phyloP scores from a whole-genome alignment of 2,888 invertebrate genomes.

The Ecdyonurus torrentis region DNA sequence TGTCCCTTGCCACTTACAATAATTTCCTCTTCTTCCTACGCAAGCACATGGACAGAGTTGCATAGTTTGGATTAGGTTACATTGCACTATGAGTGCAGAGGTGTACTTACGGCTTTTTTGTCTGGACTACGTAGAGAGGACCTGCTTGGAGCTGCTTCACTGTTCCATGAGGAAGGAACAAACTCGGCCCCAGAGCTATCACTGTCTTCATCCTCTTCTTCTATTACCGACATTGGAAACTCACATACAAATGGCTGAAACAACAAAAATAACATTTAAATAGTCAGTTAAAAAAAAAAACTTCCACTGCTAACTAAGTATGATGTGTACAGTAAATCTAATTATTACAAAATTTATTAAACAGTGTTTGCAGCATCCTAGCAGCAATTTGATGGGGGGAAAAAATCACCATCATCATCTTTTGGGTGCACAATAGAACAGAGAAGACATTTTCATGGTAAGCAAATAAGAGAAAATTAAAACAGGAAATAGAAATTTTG shows the following conservation, averaged over 20 bases:
- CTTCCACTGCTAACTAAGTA: no score
- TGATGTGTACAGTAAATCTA: no score
- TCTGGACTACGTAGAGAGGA: slow-evolving; percentile 50
- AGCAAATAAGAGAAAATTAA: no score
- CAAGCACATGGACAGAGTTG: background rate
- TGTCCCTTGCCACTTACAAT: background rate
- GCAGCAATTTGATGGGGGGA: background rate
- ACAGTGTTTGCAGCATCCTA: no score
- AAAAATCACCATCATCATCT: background rate
- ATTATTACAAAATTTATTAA: no score
- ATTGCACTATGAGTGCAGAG: background rate
- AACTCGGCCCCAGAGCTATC: slow-evolving; percentile 33
- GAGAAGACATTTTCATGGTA: no score
- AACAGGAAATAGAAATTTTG: no score
- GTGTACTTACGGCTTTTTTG: slow-evolving; percentile 27
- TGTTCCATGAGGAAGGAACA: slow-evolving; percentile 68
- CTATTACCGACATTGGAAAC: slow-evolving; percentile 7
- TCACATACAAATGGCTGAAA: no score
- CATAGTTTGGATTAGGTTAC: background rate
- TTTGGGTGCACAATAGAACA: background rate
- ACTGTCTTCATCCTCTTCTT: slow-evolving; percentile 21
- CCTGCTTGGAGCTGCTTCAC: slow-evolving; percentile 55
- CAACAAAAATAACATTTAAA: no score
- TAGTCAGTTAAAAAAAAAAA: no score
- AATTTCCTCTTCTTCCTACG: slow-evolving; percentile 1